Conservation (phyloP, 2,888 invertebrate species). For the Dolichopus griseipennis region DNA sequence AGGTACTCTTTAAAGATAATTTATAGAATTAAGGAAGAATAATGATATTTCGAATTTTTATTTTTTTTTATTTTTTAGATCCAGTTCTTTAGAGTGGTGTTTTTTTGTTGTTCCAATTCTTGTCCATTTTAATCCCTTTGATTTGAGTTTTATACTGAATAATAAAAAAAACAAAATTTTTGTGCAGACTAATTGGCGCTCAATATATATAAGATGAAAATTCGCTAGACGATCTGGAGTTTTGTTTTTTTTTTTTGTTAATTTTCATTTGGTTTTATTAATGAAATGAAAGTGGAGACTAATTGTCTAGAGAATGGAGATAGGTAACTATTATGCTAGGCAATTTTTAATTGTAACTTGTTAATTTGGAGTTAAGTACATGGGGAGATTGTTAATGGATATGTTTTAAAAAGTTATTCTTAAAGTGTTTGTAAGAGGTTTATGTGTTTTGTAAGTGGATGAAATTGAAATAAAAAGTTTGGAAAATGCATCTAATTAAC, state of each 20-base stretch:
- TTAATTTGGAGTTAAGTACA: too few relatives aligned
- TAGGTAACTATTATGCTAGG: too few relatives aligned
- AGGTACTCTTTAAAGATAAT: not conserved
- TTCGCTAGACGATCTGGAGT: not conserved
- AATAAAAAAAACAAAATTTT: not conserved
- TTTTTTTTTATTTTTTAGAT: too few relatives aligned
- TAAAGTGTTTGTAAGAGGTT: too few relatives aligned
- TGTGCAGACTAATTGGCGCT: constrained; percentile 6
- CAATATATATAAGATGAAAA: not conserved
- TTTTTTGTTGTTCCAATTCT: not conserved
- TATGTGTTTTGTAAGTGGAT: too few relatives aligned
- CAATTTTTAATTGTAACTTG: too few relatives aligned
- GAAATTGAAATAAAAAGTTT: too few relatives aligned
- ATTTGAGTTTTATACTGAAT: not conserved
- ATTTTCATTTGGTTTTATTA: too few relatives aligned
- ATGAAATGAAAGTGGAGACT: not conserved
- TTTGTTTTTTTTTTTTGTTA: not conserved
- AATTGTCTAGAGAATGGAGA: too few relatives aligned
- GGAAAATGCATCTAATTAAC: too few relatives aligned
- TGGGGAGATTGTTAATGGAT: too few relatives aligned
- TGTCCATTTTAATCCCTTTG: not conserved
- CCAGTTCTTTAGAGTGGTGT: not conserved
- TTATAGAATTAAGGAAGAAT: constrained; percentile 4
- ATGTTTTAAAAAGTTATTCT: too few relatives aligned
- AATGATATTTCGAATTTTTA: not conserved